Percentiles rank a stretch among this genome's conserved stretches.
These are phyloP conservation scores for Neolamprologus hecqui DNA, from an alignment of 2,113 vertebrate genomes.

Conservation along the genomic window DNA sequence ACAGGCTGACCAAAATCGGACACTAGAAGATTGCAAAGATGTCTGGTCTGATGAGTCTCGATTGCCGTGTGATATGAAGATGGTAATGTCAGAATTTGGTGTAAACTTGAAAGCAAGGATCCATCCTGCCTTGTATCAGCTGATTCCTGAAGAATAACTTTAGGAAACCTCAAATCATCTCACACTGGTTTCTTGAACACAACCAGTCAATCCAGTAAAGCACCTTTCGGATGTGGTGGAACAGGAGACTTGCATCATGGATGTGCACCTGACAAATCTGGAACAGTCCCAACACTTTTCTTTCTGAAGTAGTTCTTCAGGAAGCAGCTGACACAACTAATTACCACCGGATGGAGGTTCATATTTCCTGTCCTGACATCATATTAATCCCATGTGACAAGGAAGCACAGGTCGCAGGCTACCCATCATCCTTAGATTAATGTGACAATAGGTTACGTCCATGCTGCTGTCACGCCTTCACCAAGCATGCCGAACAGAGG, in stretches of 20 bases:
- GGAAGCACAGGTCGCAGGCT: neutral
- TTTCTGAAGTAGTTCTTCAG: neutral
- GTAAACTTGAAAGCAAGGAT: neutral
- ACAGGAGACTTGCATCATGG: neutral
- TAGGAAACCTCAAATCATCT: neutral
- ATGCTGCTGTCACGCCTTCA: neutral
- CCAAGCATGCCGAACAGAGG: neutral
- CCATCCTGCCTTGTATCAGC: neutral
- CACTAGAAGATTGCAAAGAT: neutral
- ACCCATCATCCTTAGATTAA: conserved; percentile 44
- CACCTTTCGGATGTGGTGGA: neutral
- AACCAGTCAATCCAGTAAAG: neutral
- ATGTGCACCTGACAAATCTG: neutral
- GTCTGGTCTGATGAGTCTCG: neutral
- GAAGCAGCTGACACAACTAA: conserved; percentile 23
- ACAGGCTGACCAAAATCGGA: neutral
- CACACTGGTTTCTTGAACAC: neutral
- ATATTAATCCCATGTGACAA: conserved; percentile 33
- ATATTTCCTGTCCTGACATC: conserved; percentile 35
- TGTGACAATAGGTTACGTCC: conserved; percentile 27
- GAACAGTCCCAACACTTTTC: neutral
- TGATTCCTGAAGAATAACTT: neutral
- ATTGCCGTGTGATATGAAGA: neutral
- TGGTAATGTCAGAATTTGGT: neutral
- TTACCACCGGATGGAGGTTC: conserved; percentile 16